These are phyloP conservation scores for Pachyseris speciosa DNA, from an alignment of 64 coral and sea anemone genomes.

Conservation along the genomic window DNA sequence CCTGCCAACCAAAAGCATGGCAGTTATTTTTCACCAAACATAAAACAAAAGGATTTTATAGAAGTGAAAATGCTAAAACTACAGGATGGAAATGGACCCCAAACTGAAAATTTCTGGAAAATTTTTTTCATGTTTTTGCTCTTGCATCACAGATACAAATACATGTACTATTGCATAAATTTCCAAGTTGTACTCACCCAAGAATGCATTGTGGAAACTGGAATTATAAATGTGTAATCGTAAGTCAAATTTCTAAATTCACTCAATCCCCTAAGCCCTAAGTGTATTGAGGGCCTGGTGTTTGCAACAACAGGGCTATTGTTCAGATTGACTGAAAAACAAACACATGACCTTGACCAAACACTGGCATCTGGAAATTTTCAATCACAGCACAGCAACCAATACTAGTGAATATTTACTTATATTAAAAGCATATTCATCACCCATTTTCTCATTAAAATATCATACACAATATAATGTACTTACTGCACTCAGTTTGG, in stretches of 20 bases:
- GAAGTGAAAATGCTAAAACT: constrained; percentile 1
- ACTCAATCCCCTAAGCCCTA: constrained; percentile 1
- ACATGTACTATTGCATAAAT: not conserved
- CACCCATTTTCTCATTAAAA: constrained; percentile 11
- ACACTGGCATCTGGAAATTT: constrained; percentile 5
- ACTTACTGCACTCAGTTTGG: constrained; percentile 58
- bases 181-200: not conserved
- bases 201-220: constrained; percentile 18
- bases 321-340: not conserved
- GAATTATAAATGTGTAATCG: not conserved
- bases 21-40: not conserved
- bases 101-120: not conserved
- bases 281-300: not conserved
- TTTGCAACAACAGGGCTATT: constrained; percentile 15
- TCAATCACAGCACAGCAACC: constrained; percentile 2
- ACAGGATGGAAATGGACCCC: not conserved
- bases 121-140: not conserved
- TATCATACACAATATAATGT: constrained; percentile 3
- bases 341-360: not conserved
- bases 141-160: not conserved
- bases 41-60: not conserved
- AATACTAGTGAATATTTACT: constrained; percentile 5
- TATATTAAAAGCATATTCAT: constrained; percentile 32
- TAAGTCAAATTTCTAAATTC: not conserved
- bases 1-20: constrained; percentile 1